phyloP scores from a whole-genome alignment of 2,113 vertebrate genomes.

The Coptodon rendalli region DNA sequence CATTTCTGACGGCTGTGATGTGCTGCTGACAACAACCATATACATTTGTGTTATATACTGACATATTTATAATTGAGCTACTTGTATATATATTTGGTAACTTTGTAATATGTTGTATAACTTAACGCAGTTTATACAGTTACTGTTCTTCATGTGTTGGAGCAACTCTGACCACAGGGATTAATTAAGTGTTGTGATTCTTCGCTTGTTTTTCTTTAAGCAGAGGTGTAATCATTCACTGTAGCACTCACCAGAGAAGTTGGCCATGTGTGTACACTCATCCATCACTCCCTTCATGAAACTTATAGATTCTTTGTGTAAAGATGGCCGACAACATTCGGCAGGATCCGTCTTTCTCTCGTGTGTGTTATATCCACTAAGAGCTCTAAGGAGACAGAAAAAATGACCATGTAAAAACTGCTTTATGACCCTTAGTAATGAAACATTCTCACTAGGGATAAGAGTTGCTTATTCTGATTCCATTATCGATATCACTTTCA shows the following conservation, averaged over 20 bases:
- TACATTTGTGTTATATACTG: rapidly evolving
- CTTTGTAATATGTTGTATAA: neutral
- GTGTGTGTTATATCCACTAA: neutral
- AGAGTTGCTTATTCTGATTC: neutral
- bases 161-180: neutral
- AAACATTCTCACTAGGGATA: neutral
- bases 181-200: neutral
- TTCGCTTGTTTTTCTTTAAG: neutral
- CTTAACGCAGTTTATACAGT: neutral
- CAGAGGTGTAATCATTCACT: neutral
- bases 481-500: neutral
- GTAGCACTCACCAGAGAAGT: slow-evolving; percentile 84
- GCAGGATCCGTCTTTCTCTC: neutral
- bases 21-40: neutral
- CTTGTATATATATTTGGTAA: neutral
- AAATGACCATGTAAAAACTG: rapidly evolving
- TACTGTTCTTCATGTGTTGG: neutral
- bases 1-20: neutral
- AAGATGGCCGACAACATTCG: slow-evolving; percentile 53
- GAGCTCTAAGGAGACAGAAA: neutral
- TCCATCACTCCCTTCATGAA: slow-evolving; percentile 99
- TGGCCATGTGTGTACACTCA: slow-evolving; percentile 96
- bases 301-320: slow-evolving; percentile 83
- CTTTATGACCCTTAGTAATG: rapidly evolving
- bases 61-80: neutral